Evolutionary conservation across 2,113 vertebrate species (phyloP).

Genomic region (Clarias magur): DNA sequence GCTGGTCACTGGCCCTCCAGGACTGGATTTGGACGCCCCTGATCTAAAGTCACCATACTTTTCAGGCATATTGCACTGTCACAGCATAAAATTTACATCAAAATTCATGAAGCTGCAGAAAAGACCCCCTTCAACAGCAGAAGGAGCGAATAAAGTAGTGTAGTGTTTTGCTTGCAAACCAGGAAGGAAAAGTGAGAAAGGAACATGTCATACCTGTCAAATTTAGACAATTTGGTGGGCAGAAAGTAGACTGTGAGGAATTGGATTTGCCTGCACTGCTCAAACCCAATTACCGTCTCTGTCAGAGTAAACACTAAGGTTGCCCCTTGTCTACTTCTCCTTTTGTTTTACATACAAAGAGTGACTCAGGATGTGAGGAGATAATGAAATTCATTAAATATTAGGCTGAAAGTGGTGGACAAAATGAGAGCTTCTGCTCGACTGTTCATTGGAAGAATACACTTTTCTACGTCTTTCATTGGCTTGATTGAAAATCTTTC

Average conservation of each 20-base stretch:
- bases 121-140: not conserved
- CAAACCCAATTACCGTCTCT: conserved; percentile 46
- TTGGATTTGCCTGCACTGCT: conserved; percentile 42
- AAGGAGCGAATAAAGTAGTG: conserved; percentile 8
- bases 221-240: conserved; percentile 41
- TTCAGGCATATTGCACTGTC: not conserved
- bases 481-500: not conserved
- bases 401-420: not conserved
- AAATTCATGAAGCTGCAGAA: conserved; percentile 21
- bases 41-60: not conserved
- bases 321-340: not conserved
- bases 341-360: conserved; percentile 22
- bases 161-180: conserved; percentile 23
- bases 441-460: not conserved
- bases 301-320: conserved; percentile 29
- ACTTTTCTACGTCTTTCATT: not conserved
- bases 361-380: conserved; percentile 7
- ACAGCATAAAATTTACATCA: conserved; percentile 21
- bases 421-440: not conserved
- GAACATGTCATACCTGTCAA: conserved; percentile 47
- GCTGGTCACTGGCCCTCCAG: too few relatives aligned
- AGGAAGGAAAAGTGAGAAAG: conserved; percentile 25
- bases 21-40: too few relatives aligned
- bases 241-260: conserved; percentile 43
- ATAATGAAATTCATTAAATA: conserved; percentile 21